Base-by-base conservation (phyloP, 23 tunicate species). In the Pegea sp. region DNA sequence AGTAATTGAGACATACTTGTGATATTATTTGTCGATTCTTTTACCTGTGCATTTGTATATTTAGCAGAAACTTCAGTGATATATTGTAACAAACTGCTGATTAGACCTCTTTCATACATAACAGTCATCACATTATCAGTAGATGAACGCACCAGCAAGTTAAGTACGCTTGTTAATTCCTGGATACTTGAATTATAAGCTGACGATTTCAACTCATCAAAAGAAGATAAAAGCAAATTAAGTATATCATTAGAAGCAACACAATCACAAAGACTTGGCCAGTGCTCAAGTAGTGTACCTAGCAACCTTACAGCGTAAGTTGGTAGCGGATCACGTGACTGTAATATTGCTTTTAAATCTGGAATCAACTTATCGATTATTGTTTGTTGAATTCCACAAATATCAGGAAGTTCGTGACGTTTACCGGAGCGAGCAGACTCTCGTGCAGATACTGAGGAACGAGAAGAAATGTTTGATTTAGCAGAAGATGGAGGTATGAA, bases 251-350 rank as follows among this genome's bases (percentile, higher is more conserved):
- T 56, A 26, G 68, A 68, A 49, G 44, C 23, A 4, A 79, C 18
- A 1, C 42, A 6, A 42, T 0, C 22, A 23, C 11, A 63, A 22
- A 0, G 67, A 69, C 74, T 78, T 16, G 92, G 95, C 95, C 95
- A 84, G 57, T 73, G 65, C 34, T 84, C 95, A 18, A 84, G 66
- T 8, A 84, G 23, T 8, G 70, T 84, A 2, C 57, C 73, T 24
- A 84, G 58, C 43, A 84, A 38, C 30, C 95, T 56, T 0, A 64
- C 72, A 3, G 63, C 81, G 28, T 84, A 74, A 3, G 95, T 72
- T 30, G 95, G 95, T 25, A 84, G 44, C 4, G 95, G 95, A 30
- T 72, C 70, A 19, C 59, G 66, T 19, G 69, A 57, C 3, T 50
- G 63, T n/a, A 84, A 31, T 3, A 68, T 49, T 18, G 76, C 48